Conservation (phyloP, 2,888 invertebrate species). For the Aphodius sticticus region DNA sequence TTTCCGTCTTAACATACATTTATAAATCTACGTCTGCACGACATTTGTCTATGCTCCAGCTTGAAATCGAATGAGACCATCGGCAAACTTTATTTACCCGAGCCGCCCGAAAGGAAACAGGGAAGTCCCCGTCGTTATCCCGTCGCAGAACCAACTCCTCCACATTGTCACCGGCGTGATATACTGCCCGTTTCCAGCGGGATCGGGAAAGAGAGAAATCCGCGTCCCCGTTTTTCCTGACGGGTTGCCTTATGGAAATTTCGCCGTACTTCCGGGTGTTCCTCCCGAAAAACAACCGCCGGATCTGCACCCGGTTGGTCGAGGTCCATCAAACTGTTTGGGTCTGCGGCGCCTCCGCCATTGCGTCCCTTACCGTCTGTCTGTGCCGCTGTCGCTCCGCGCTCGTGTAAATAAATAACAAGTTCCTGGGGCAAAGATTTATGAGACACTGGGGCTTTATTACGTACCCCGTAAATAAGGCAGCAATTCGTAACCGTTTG, state of each 20-base stretch:
- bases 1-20: too few species aligned
- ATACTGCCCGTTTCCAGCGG: background rate
- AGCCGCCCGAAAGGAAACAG: background rate
- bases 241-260: background rate
- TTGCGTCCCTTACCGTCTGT: background rate
- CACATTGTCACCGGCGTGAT: background rate
- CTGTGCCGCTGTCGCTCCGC: background rate
- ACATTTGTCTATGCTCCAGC: background rate
- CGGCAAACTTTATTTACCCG: background rate
- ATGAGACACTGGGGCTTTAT: background rate
- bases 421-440: constrained; percentile 4
- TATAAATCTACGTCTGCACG: background rate
- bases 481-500: background rate
- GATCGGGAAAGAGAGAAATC: background rate
- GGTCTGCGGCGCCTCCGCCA: background rate
- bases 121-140: background rate
- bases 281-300: constrained; percentile 20
- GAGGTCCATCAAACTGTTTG: background rate
- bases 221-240: background rate
- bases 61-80: background rate
- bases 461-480: background rate
- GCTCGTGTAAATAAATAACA: background rate
- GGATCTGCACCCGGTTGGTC: constrained; percentile 12
- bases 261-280: background rate
- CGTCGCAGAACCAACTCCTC: background rate